Evolutionary conservation across 2,113 vertebrate species (phyloP), one percentile per base, ranked within the genome.

Genomic region (Cyphomyrus plagiostoma): DNA sequence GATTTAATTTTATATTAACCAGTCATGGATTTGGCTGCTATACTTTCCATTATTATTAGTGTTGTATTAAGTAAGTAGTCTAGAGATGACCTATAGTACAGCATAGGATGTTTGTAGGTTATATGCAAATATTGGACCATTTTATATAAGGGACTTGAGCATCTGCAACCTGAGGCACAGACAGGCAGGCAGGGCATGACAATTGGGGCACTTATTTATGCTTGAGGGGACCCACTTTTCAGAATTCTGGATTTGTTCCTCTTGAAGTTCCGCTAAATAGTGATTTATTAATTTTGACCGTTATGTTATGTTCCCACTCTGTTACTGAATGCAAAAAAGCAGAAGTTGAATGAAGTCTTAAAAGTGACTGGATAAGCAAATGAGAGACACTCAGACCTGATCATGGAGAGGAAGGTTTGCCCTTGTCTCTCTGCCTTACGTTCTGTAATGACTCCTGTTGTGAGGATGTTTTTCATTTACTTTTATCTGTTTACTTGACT

Each of bases 391-490:
- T 62, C 21, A 66, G 56, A 88, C 3, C 35, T 26, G 8, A 88
- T 58, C 53, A 88, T 88, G 87, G 87, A 88, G 56, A 66, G 11
- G 13, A 58, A 88, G 87, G 87, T 88, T 45, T 62, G 35, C 35
- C 23, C 15, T 58, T 9, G 21, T 23, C 15, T 26, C 42, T 39
- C 13, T 53, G 0, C 26, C 66, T 15, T 15, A 74, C 13, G 11
- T 35, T 39, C 70, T 21, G 7, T 39, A 1, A 39, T 39, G 85
- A 30, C 6, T 53, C 15, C n/a, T 39, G 15, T 35, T 53, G 1
- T 39, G 13, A 39, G 4, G 30, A 35, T 77, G 70, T 39, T 39
- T 77, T 30, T 77, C 70, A 39, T 39, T 17, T 77, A 13, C 39
- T 84, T 49, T 85, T 13, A 23, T 88, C 35, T 62, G 39, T n/a